Percentiles rank a stretch among this genome's conserved stretches.
Evolutionary conservation across 2,113 vertebrate genomes (phyloP).

Genomic region (Mesoclemmys tuberculata): DNA sequence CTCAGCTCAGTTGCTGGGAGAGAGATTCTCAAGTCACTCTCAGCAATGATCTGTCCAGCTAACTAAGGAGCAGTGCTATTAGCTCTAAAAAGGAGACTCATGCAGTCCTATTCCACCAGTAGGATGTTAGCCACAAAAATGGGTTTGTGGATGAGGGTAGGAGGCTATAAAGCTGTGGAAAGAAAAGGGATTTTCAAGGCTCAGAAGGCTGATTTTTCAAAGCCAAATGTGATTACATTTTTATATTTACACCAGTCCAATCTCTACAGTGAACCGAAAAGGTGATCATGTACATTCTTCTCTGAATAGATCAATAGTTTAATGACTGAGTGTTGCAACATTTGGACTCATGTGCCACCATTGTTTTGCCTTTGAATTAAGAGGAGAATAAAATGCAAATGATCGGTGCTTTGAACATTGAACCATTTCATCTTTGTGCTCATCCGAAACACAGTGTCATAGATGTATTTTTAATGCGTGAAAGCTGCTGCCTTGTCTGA

Average conservation of each 20-base stretch:
- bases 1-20: slow-evolving; percentile 23
- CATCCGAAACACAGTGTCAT: slow-evolving; percentile 64
- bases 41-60: not conserved
- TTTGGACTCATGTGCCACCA: slow-evolving; percentile 68
- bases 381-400: slow-evolving; percentile 63
- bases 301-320: slow-evolving; percentile 51
- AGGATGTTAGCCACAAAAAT: not conserved
- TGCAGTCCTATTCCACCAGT: not conserved
- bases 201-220: slow-evolving; percentile 22
- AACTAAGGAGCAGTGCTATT: not conserved
- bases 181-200: not conserved
- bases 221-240: not conserved
- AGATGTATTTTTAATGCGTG: slow-evolving; percentile 61
- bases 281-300: not conserved
- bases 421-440: slow-evolving; percentile 72
- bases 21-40: slow-evolving; percentile 28
- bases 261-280: slow-evolving; percentile 19
- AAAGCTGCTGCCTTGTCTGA: slow-evolving; percentile 74
- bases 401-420: slow-evolving; percentile 72
- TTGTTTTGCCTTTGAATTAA: slow-evolving; percentile 69
- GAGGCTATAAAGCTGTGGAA: not conserved
- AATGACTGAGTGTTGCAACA: slow-evolving; percentile 76
- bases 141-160: not conserved
- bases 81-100: not conserved
- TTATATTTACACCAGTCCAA: slow-evolving; percentile 5